These are phyloP conservation scores for Sminthurides aquaticus DNA, from an alignment of 2,888 invertebrate species.

Conservation along the genomic window DNA sequence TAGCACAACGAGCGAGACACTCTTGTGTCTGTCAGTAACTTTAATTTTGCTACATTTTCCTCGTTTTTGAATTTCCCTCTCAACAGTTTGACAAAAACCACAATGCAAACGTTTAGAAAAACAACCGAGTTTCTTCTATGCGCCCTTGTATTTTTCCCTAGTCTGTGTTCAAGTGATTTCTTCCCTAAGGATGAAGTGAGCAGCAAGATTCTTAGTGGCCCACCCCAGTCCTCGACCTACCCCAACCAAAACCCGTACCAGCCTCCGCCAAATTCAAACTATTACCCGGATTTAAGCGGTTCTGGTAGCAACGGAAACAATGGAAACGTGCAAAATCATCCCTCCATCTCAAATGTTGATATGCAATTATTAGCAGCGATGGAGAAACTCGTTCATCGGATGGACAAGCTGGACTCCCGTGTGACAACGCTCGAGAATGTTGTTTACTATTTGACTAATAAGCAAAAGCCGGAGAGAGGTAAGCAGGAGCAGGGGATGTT, in stretches of 20 bases:
- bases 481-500: slow-evolving; percentile 4
- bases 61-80: too few species aligned
- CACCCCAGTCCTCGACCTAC: not conserved
- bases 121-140: not conserved
- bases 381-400: slow-evolving; percentile 38
- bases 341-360: slow-evolving; percentile 24
- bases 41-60: too few species aligned
- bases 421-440: slow-evolving; percentile 38
- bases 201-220: not conserved
- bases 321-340: slow-evolving; percentile 7
- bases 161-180: not conserved
- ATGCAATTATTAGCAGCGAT: slow-evolving; percentile 38
- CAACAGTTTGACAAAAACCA: too few species aligned
- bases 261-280: not conserved
- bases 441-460: slow-evolving; percentile 34
- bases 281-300: not conserved
- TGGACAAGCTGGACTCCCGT: slow-evolving; percentile 37
- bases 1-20: too few species aligned
- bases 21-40: too few species aligned
- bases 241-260: not conserved
- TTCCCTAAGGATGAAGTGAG: not conserved
- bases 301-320: not conserved
- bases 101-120: too few species aligned
- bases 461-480: slow-evolving; percentile 34
- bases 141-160: not conserved